Evolutionary conservation across 2,797 vertebrate species (phyloP), one percentile per base, ranked within the genome.

Genomic region (Platyrinchus mystaceus): DNA sequence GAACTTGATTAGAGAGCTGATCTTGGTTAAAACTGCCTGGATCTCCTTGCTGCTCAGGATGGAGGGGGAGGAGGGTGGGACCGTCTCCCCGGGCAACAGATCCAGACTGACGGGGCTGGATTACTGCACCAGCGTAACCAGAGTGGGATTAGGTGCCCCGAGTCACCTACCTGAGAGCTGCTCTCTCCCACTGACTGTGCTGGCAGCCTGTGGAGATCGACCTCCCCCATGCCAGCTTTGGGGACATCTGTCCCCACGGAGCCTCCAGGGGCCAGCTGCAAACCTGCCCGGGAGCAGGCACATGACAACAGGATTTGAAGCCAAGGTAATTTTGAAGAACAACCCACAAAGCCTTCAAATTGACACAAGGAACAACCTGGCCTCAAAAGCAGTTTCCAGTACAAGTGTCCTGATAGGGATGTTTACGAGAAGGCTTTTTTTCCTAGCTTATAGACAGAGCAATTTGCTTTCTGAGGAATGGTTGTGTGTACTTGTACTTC

Each of bases 11-110:
- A 92, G 81, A 76, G 74, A 93, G 79, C 59, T 96, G 95, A 92
- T 95, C 96, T 95, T n/a, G 75, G 93, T 95, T 95, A 95, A 94
- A 95, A 77, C 91, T 92, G 81, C 89, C 91, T 82, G 2, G 89
- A 93, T 93, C 94, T 74, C 94, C 94, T 92, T 32, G 55, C 89
- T 82, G 87, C 56, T 49, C 2, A 80, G 93, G 84, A 28, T 20
- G 32, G 63, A 87, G 81, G 44, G 75, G 87, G 71, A 92, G 87
- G 89, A 95, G 75, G 62, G 27, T 80, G 71, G 63, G 24, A 74
- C 41, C 0, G 1, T 88, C 39, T 85, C 75, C 73, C 64, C 0
- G 0, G 71, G 89, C 75, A 85, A 46, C 84, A 67, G 55, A 96
- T 91, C 70, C 93, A 74, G 96, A 96, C 23, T 67, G 93, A 80